Evolutionary conservation across 2,113 vertebrate species (phyloP), one percentile per base, ranked within the genome.

Genomic region (Opisthocomus hoazin): DNA sequence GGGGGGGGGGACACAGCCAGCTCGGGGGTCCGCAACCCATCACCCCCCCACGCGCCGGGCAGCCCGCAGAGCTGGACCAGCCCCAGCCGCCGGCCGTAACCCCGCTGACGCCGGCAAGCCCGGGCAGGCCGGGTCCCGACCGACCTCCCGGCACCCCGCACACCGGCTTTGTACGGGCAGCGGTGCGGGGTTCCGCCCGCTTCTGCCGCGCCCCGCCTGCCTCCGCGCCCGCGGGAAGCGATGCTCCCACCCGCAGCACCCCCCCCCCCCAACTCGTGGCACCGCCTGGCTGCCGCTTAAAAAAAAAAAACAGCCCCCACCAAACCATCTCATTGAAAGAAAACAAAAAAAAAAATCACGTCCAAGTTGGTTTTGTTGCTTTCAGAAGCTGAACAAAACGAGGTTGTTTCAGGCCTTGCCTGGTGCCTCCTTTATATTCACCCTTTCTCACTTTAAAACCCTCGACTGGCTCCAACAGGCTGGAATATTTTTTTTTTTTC

Each of bases 111-210:
- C 43, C 5, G 93, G 93, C 98, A 96, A 94, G 98, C 92, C 98
- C 6, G 7, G 98, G 93, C 98, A 98, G 89, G 98, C 90, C 94
- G 15, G 46, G 75, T 91, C 83, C 61, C 2, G 82, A 79, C 83
- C 92, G 89, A 79, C 5, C 29, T 50, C 7, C 74, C 66, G 92
- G 89, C 65, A 48, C 58, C 82, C 74, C 5, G 12, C 60, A 89
- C 82, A 76, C 87, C 1, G 75, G 87, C 91, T 97, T 83, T 95
- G 82, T 96, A 68, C 6, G 3, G 70, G 75, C 69, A 50, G 80
- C 16, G 18, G 43, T 3, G 1, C 4, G 14, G 36, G 6, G 71
- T 45, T 65, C 78, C 11, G 37, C 54, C 43, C 30, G 56, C 34
- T n/a, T 27, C 83, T 50, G 24, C 24, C 50, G 20, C 8, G 70